Conservation (phyloP, 2,797 vertebrate genomes). For the Hephaestus fuliginosus region DNA sequence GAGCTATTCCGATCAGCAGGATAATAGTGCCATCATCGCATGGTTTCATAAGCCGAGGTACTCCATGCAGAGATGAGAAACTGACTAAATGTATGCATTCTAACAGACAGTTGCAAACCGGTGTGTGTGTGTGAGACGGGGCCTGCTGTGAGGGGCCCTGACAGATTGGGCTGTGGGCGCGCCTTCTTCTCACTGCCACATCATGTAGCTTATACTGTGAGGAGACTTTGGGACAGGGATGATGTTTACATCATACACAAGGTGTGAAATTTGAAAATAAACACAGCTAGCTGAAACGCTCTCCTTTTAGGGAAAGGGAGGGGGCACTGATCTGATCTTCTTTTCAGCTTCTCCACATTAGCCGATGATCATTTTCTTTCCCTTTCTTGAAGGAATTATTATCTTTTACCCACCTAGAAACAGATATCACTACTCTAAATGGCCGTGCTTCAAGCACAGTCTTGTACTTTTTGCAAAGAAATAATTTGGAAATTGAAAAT, state of each 20-base stretch:
- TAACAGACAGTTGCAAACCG: conserved; percentile 47
- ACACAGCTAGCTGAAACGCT: conserved; percentile 24
- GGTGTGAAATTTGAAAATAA: conserved; percentile 56
- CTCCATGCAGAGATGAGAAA: conserved; percentile 56
- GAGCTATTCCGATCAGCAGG: conserved; percentile 75
- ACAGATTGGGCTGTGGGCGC: conserved; percentile 56
- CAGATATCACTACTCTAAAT: neutral
- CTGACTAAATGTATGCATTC: conserved; percentile 62
- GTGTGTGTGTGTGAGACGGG: conserved; percentile 1
- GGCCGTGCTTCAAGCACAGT: neutral
- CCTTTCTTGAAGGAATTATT: neutral
- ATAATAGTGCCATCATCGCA: conserved; percentile 75
- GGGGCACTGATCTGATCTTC: neutral
- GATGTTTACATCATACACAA: conserved; percentile 58
- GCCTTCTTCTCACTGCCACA: conserved; percentile 42
- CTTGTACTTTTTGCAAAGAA: neutral
- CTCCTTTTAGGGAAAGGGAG: neutral
- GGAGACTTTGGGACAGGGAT: conserved; percentile 48
- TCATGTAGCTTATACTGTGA: conserved; percentile 35
- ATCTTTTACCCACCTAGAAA: neutral
- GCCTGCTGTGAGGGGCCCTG: conserved; percentile 50
- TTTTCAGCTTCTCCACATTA: conserved; percentile 9
- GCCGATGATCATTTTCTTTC: neutral
- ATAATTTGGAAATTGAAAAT: conserved; percentile 14
- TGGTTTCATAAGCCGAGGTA: conserved; percentile 65